Evolutionary conservation across 2,797 vertebrate species (phyloP).

Genomic region (Melanotaenia parkinsoni): DNA sequence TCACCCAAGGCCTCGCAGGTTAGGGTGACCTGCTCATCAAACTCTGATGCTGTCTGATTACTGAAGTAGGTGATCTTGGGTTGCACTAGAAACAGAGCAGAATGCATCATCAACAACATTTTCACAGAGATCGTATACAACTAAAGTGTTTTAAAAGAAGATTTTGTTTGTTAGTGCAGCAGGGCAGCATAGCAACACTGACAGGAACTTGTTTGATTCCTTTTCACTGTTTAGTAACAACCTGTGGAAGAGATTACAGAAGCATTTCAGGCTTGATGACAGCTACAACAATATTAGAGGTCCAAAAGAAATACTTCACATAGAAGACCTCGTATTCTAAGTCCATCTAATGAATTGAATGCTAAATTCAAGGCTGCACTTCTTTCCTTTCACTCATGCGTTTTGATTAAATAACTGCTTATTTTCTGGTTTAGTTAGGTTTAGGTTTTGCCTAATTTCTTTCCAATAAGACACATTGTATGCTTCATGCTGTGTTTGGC

Average conservation of each 20-base stretch:
- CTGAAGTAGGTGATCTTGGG: conserved; percentile 95
- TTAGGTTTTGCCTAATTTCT: conserved; percentile 51
- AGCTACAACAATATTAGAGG: no score
- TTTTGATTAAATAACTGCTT: no score
- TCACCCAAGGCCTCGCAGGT: conserved; percentile 97
- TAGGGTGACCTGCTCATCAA: conserved; percentile 92
- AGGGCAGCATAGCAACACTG: no score
- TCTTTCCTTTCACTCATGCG: no score
- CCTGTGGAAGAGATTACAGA: neutral
- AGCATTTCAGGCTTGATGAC: neutral
- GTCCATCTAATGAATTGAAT: no score
- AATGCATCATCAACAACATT: neutral
- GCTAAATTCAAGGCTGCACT: no score
- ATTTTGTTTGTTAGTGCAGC: no score
- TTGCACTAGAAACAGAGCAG: conserved; percentile 83
- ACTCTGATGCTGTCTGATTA: conserved; percentile 94
- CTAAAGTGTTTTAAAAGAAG: no score
- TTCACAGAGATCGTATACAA: neutral
- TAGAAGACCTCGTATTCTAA: no score
- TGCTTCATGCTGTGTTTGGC: conserved; percentile 26
- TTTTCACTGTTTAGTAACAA: neutral
- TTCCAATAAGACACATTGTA: conserved; percentile 44
- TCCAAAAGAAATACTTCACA: no score
- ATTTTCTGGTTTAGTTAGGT: no score
- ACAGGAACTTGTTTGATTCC: neutral